Evolutionary conservation across 2,113 vertebrate species (phyloP).

Genomic region (Clarias macrocephalus): DNA sequence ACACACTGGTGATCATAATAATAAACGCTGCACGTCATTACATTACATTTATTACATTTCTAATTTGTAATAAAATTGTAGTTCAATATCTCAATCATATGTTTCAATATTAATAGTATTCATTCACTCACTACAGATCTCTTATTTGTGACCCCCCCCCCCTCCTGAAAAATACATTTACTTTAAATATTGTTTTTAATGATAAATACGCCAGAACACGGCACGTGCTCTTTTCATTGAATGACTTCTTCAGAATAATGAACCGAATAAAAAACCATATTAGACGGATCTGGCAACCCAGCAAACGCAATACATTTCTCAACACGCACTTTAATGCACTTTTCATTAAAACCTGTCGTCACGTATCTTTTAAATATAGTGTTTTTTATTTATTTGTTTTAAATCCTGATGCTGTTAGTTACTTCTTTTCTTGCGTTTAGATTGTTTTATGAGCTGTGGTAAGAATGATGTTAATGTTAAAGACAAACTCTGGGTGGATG

Average conservation of each 20-base stretch:
- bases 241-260: too few relatives aligned
- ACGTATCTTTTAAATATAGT: not conserved
- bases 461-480: not conserved
- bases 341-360: not conserved
- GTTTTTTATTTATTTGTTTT: not conserved
- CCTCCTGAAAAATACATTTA: too few relatives aligned
- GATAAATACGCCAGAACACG: too few relatives aligned
- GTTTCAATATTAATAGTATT: not conserved
- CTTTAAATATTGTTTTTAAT: not conserved
- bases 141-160: not conserved
- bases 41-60: not conserved
- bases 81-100: not conserved
- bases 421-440: too few relatives aligned
- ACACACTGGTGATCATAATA: not conserved
- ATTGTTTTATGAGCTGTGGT: not conserved
- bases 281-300: not conserved
- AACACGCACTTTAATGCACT: not conserved
- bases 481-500: not conserved
- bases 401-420: not conserved
- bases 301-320: too few relatives aligned
- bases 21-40: not conserved
- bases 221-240: too few relatives aligned
- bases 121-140: not conserved
- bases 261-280: not conserved
- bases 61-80: not conserved